A percentile compares a stretch with the other conserved stretches of the same genome.
Conservation (phyloP, 2,888 invertebrate genomes). For the Lasioglossum figueresi region DNA sequence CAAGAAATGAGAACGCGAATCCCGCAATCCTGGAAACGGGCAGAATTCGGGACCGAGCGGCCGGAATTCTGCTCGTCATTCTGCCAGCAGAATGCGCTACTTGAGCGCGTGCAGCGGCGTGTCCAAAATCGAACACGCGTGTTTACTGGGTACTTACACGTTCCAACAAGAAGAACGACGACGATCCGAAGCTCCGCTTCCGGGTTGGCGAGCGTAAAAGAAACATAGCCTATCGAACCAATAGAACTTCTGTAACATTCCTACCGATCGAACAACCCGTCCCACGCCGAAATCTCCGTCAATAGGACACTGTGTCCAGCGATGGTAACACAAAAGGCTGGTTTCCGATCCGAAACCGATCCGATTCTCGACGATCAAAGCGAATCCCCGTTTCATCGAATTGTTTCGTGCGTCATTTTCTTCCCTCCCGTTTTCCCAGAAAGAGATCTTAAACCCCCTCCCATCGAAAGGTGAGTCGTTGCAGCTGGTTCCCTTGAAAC, state of each 20-base stretch:
- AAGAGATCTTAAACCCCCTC: background rate
- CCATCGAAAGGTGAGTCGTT: background rate
- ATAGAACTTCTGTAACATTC: background rate
- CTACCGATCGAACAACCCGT: too few relatives aligned
- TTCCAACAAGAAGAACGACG: background rate
- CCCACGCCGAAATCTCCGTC: background rate
- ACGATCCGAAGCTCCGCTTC: background rate
- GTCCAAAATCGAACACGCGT: too few relatives aligned
- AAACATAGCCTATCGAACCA: background rate
- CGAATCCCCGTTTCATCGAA: background rate
- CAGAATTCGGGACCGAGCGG: too few relatives aligned
- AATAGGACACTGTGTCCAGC: background rate
- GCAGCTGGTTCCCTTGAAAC: background rate
- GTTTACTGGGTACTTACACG: too few relatives aligned
- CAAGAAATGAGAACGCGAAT: too few relatives aligned
- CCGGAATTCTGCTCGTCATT: too few relatives aligned
- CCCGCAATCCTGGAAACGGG: too few relatives aligned
- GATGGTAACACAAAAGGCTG: background rate
- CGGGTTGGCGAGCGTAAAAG: background rate
- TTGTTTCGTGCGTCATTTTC: background rate
- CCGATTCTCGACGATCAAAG: background rate
- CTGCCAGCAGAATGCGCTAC: too few relatives aligned
- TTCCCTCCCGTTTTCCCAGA: background rate
- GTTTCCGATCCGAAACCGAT: background rate
- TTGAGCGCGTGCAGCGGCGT: too few relatives aligned